phyloP scores from a whole-genome alignment of 2,888 invertebrate species.

The Euproctis similis region DNA sequence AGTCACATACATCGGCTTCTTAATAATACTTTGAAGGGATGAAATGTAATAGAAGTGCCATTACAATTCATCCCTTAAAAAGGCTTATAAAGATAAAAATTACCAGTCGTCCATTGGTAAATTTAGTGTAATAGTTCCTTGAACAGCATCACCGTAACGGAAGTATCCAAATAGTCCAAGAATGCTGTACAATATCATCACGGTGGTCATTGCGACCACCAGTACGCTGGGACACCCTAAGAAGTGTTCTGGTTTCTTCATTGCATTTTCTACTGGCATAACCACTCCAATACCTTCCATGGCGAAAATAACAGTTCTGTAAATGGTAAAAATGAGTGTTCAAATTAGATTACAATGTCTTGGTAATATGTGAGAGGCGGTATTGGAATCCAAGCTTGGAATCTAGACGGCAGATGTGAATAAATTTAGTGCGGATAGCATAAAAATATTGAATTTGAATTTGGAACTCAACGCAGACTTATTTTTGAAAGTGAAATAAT shows the following conservation, averaged over 20 bases:
- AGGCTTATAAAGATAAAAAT: background rate
- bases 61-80: background rate
- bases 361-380: no score
- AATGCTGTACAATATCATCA: conserved; percentile 83
- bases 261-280: conserved; percentile 94
- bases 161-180: conserved; percentile 94
- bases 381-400: no score
- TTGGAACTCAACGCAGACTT: background rate
- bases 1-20: no score
- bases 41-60: no score
- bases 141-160: conserved; percentile 82
- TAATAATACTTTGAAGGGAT: no score
- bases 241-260: conserved; percentile 88
- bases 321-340: no score
- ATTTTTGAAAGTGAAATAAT: background rate
- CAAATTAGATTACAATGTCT: no score
- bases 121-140: conserved; percentile 89
- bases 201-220: conserved; percentile 88
- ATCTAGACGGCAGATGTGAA: no score
- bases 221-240: conserved; percentile 89
- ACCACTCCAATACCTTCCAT: conserved; percentile 97
- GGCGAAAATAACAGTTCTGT: conserved; percentile 94
- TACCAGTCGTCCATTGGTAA: conserved; percentile 81
- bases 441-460: background rate
- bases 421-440: no score